phyloP scores from a whole-genome alignment of 2,797 vertebrate genomes.

The Cebuella pygmaea region DNA sequence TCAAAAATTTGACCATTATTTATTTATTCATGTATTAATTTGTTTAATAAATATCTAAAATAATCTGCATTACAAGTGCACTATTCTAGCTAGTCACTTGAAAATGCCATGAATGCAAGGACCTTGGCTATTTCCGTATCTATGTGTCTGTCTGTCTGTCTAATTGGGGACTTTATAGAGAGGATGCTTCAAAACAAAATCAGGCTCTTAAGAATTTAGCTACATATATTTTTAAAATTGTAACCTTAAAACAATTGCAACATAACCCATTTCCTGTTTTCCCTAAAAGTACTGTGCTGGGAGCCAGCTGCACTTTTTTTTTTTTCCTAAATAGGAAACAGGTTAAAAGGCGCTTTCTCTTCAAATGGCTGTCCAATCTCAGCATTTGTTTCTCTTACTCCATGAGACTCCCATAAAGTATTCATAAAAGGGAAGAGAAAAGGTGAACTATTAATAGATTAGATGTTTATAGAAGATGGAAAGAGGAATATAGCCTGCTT shows the following conservation, averaged over 20 bases:
- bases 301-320: not conserved
- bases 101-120: not conserved
- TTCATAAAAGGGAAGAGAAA: not conserved
- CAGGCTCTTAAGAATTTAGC: not conserved
- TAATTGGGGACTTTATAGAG: not conserved
- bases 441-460: not conserved
- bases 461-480: not conserved
- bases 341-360: not conserved
- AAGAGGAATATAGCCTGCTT: not conserved
- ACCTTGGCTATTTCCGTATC: not conserved
- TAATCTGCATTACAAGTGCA: not conserved
- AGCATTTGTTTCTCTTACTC: not conserved
- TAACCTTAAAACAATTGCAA: not conserved
- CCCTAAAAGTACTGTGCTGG: not conserved
- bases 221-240: not conserved
- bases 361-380: not conserved
- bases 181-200: not conserved
- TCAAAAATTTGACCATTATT: not conserved
- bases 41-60: not conserved
- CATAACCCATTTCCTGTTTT: not conserved
- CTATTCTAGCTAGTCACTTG: not conserved
- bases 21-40: not conserved
- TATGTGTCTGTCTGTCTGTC: not conserved
- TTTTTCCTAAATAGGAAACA: not conserved
- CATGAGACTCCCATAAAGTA: not conserved